These are phyloP conservation scores for Glossosoma conforme DNA, from an alignment of 1,140 invertebrate species.

Conservation along the genomic window DNA sequence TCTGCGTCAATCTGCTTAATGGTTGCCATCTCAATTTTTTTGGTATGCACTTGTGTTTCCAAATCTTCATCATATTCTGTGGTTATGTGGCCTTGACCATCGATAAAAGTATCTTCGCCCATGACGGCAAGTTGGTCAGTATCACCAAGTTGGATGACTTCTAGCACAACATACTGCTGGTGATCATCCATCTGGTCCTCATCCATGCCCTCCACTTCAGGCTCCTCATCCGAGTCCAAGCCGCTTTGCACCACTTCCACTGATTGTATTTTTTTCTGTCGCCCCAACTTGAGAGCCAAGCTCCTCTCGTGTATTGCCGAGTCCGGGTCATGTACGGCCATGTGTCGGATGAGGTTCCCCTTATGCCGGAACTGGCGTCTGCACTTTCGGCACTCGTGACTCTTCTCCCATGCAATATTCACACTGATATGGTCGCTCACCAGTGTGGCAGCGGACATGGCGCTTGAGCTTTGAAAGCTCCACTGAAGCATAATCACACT, in stretches of 20 bases:
- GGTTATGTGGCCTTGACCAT: no score
- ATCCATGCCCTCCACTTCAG: no score
- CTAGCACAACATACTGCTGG: no score
- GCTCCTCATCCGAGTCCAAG: no score
- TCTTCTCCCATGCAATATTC: slow-evolving; percentile 66
- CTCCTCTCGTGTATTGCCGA: slow-evolving; percentile 70
- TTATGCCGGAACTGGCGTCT: slow-evolving; percentile 82
- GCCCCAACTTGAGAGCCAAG: slow-evolving; percentile 72
- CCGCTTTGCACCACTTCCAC: no score
- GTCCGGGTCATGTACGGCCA: slow-evolving; percentile 86
- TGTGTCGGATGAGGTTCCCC: slow-evolving; percentile 88
- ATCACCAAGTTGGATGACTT: no score
- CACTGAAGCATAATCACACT: slow-evolving; percentile 93
- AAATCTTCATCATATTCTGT: slow-evolving; percentile 53
- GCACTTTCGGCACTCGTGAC: slow-evolving; percentile 86
- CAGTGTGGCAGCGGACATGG: slow-evolving; percentile 91
- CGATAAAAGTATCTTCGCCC: no score
- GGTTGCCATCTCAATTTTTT: slow-evolving; percentile 33
- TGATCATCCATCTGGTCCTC: no score
- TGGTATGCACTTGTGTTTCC: slow-evolving; percentile 35
- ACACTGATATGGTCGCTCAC: slow-evolving; percentile 74
- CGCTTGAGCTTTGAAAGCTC: slow-evolving; percentile 89
- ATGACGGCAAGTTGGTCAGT: no score
- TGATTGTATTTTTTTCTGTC: slow-evolving; percentile 75
- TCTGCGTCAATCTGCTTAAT: slow-evolving; percentile 41